Evolutionary conservation across 2,888 invertebrate genomes (phyloP).

Genomic region (Thalpophila matura): DNA sequence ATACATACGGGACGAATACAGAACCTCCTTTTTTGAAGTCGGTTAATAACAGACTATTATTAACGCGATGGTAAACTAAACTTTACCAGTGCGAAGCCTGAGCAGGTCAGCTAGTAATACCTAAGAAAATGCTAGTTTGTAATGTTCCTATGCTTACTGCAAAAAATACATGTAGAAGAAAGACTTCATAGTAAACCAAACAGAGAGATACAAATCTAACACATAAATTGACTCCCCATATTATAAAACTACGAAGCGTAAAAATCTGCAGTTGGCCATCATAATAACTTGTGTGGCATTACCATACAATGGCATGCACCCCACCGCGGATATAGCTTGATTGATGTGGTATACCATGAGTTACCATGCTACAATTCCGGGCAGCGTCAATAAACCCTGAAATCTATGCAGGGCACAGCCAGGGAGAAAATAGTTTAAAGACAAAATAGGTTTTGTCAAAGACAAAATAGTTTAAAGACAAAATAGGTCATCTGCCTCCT

Average conservation of each 20-base stretch:
- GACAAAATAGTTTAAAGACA: background rate
- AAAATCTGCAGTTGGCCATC: conserved; percentile 51
- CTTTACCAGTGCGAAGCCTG: too few relatives aligned
- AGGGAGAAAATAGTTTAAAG: background rate
- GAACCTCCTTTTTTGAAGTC: too few relatives aligned
- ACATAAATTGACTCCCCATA: conserved; percentile 32
- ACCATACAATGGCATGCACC: conserved; percentile 58
- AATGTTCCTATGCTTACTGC: background rate
- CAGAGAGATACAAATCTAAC: conserved; percentile 24
- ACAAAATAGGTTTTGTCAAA: background rate
- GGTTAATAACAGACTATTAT: too few relatives aligned
- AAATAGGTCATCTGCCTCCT: too few relatives aligned
- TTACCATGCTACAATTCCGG: conserved; percentile 49
- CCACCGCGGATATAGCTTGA: conserved; percentile 36
- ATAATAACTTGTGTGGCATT: conserved; percentile 46
- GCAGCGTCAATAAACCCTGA: conserved; percentile 12
- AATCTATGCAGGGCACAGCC: conserved; percentile 1
- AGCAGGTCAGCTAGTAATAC: too few relatives aligned
- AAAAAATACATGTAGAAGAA: too few relatives aligned
- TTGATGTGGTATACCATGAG: conserved; percentile 26
- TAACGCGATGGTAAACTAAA: conserved; percentile 21
- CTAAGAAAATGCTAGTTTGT: background rate
- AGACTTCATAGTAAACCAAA: conserved; percentile 23
- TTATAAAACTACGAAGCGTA: conserved; percentile 54
- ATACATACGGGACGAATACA: too few relatives aligned